Evolutionary conservation across 2,797 vertebrate genomes (phyloP), one percentile per base, ranked within the genome.

Genomic region (Triplophysa bombifrons): DNA sequence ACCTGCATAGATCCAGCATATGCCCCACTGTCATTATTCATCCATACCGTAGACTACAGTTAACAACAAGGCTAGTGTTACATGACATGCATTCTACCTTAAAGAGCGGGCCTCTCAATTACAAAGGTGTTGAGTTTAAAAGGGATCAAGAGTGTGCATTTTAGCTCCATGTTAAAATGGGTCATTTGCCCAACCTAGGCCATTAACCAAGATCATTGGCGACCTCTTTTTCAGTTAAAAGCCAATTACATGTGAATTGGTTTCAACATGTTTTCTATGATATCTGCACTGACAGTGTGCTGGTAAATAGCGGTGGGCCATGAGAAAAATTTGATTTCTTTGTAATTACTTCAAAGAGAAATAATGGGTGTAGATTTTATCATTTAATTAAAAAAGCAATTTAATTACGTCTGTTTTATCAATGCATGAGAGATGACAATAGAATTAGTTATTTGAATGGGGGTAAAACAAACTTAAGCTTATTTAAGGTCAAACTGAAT

Each of bases 1-100:
- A 90, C 92, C 90, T 90, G 90, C 81, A 85, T 87, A 34, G 56
- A 65, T 50, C 66, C 41, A 66, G 66, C 66, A 8, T 38, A 19
- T 20, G 30, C 16, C 22, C 9, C 12, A 27, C 56, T 70, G 50
- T 70, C 65, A 70, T 61, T 41, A 56, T 66, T 80, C 61, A 83
- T 83, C 72, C 46, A 51, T 19, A 13, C 13, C 13, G 2, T 48
- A 27, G 34, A 53, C 48, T 25, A 17, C 67, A 30, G 7, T 75
- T 80, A 76, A 71, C 66, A 34, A 12, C 60, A 41, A 25, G 44
- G 19, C 75, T 78, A 34, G 55, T 78, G 77, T 79, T 66, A 72
- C 50, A 3, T 79, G 77, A 65, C 60, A 66, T 72, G 55, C 76
- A 72, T 78, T 65, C 30, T 20, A 46, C 34, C 68, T 41, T 72